A percentile compares a stretch with the other conserved stretches of the same genome.
phyloP scores from a whole-genome alignment of 2,888 invertebrate genomes.

The Stenolophus ochropezus region DNA sequence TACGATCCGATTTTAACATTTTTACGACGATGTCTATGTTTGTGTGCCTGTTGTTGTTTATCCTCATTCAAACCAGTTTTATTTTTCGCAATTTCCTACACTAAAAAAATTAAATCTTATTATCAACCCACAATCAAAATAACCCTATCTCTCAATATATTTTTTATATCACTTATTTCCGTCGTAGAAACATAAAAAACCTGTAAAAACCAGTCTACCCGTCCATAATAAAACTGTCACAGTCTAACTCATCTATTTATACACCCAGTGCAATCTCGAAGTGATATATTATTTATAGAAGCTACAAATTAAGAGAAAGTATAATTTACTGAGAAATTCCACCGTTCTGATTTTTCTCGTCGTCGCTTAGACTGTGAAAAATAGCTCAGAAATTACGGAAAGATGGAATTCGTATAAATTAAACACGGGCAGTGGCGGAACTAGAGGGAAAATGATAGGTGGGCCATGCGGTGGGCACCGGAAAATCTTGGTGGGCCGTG shows the following conservation, averaged over 20 bases:
- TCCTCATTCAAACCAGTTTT: too few relatives aligned
- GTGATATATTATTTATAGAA: slow-evolving; percentile 50
- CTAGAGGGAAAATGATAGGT: too few relatives aligned
- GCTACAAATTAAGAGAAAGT: slow-evolving; percentile 50
- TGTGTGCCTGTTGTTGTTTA: too few relatives aligned
- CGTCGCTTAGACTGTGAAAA: slow-evolving; percentile 28
- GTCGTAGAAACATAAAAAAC: neutral
- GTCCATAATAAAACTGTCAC: slow-evolving; percentile 48
- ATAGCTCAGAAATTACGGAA: slow-evolving; percentile 10
- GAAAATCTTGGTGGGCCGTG: too few relatives aligned
- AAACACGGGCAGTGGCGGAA: too few relatives aligned
- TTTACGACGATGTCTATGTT: too few relatives aligned
- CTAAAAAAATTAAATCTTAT: too few relatives aligned
- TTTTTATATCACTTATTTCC: neutral
- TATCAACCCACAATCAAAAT: too few relatives aligned
- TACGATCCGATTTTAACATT: too few relatives aligned
- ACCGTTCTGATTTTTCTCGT: slow-evolving; percentile 21
- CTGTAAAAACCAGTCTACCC: neutral
- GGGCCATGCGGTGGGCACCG: too few relatives aligned
- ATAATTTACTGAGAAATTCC: slow-evolving; percentile 48
- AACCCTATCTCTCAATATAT: neutral
- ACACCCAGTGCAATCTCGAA: slow-evolving; percentile 19
- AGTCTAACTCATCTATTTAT: slow-evolving; percentile 13
- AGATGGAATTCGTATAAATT: slow-evolving; percentile 24
- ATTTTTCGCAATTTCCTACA: too few relatives aligned